Evolutionary conservation across 2,113 vertebrate genomes (phyloP), one percentile per base, ranked within the genome.

Genomic region (Sphaerodactylus townsendi): DNA sequence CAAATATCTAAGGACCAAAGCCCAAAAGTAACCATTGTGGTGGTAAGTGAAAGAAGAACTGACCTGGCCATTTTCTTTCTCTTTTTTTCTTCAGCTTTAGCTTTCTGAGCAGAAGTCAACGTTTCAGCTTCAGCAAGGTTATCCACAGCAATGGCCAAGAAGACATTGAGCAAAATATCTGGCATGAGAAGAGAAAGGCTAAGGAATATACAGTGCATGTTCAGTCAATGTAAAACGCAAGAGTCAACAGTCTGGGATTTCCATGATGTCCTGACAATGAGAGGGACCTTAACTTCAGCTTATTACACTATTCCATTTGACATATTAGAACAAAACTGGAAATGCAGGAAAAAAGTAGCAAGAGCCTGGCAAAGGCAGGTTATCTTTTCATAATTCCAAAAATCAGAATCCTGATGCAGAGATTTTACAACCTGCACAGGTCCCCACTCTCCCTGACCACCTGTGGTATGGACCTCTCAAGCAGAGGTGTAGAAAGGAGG

Each of bases 91-190:
- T 99, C 98, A 0, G 97, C 98, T 83, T 98, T 99, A 91, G 98
- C 98, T 87, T 98, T 99, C 94, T 99, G 99, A 56, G 98, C 99
- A 1, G 97, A 97, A 0, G 98, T 98, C 88, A 99, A 94, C 89
- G 98, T 99, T 94, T 99, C 98, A 0, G 99, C 99, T 87, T 99
- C 98, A 0, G 98, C 97, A 85, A 99, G 95, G 94, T 99, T 99
- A 94, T 99, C 98, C 0, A 99, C 99, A 0, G 99, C 99, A 0
- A 99, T 99, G 91, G 99, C 99, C 96, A 99, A 94, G 94, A 99
- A 99, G 72, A 99, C 99, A 10, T 99, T 99, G 78, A 99, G 97
- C 66, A 99, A 97, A 95, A 99, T 99, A 44, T 99, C 99, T 99
- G 92, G 35, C 71, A 15, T 76, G 5, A n/a, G 15, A 4, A 9